Percentiles rank a stretch among this genome's conserved stretches.
phyloP scores from a whole-genome alignment of 1,140 invertebrate species.

The Zaprionus tsacasi region DNA sequence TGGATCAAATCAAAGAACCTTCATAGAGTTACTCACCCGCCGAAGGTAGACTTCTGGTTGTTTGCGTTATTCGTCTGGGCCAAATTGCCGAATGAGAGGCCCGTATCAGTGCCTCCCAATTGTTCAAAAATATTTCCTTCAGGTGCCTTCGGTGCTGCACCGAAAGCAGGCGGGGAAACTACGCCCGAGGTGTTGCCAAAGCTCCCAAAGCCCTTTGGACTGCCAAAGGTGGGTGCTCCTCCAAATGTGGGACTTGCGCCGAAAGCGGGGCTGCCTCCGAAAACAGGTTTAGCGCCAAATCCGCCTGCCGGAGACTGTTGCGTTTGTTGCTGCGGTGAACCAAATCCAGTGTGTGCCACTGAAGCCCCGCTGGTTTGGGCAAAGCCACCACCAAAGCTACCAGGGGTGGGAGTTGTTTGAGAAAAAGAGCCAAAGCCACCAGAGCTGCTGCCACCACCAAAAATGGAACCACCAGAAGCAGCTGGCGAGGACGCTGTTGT shows the following conservation, averaged over 20 bases:
- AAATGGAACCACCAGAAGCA: constrained; percentile 68
- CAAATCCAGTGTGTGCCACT: constrained; percentile 84
- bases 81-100: constrained; percentile 86
- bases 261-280: constrained; percentile 83
- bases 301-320: constrained; percentile 55
- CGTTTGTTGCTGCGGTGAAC: constrained; percentile 71
- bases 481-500: constrained; percentile 33
- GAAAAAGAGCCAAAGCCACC: constrained; percentile 79
- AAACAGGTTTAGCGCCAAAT: constrained; percentile 72
- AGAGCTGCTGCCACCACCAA: constrained; percentile 68
- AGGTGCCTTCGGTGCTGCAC: constrained; percentile 63
- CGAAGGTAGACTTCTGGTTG: constrained; percentile 80
- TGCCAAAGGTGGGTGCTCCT: constrained; percentile 85
- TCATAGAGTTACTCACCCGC: constrained; percentile 80
- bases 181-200: constrained; percentile 47
- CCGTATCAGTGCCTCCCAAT: constrained; percentile 85
- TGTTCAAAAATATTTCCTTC: constrained; percentile 85
- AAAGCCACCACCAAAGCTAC: constrained; percentile 69
- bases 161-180: constrained; percentile 64
- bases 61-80: constrained; percentile 84
- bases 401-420: constrained; percentile 55
- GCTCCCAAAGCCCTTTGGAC: constrained; percentile 85
- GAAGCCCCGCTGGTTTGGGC: constrained; percentile 57
- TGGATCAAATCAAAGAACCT: not conserved
- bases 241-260: constrained; percentile 85